Evolutionary conservation across 2,113 vertebrate species (phyloP), one percentile per base, ranked within the genome.

Genomic region (Colossoma macropomum): DNA sequence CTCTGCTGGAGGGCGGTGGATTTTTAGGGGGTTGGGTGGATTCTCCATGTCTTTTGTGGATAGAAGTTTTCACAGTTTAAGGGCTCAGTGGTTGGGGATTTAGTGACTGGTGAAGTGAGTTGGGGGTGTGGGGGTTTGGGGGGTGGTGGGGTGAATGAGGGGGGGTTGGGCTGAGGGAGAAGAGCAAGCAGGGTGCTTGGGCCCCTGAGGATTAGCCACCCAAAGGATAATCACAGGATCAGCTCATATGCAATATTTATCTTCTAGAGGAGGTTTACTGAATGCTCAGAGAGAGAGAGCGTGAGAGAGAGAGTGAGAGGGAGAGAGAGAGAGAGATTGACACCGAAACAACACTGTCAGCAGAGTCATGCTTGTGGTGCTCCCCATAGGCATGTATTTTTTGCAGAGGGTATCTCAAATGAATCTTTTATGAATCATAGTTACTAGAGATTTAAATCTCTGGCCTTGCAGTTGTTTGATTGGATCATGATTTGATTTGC

Each of bases 61-160:
- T 83, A 82, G 86, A 87, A 91, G 90, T 92, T 94, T 94, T 95
- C 94, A 93, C 93, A 95, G 92, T 94, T 95, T 92, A 94, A 90
- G 91, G 89, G 89, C 91, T 91, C 91, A 92, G 92, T 92, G 91
- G 81, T 90, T 88, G 89, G 60, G 89, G 88, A 91, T 91, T 90
- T 91, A 88, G 91, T 94, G 92, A 74, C 92, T 91, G 93, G 92
- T 94, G 92, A 89, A 94, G 90, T 94, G 93, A 92, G 90, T 93
- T 93, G 90, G 90, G 89, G 89, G 83, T 52, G 30, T 56, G 83
- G 78, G 79, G 81, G 45, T 54, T 56, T 21, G 70, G 15, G 50
- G 72, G 32, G 54, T 59, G 54, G 10, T 83, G n/a, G 59, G 63
- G n/a, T 60, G 25, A 4, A n/a, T 11, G 4, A 1, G 10, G 6